phyloP scores from a whole-genome alignment of 2,113 vertebrate genomes.

The Lampris megalopsis region DNA sequence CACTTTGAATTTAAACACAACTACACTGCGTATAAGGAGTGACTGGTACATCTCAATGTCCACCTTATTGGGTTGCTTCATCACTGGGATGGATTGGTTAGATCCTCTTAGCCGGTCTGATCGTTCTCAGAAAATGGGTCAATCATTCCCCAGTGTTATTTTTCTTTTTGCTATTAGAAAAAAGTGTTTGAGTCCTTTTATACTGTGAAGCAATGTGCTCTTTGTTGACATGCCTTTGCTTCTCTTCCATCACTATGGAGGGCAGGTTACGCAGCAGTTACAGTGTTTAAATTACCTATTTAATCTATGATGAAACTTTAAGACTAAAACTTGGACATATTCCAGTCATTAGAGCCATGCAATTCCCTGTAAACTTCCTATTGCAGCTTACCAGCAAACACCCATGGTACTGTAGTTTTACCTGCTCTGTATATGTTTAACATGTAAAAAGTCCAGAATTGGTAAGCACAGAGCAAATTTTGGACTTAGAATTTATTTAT shows the following conservation, averaged over 20 bases:
- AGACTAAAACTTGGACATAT: slow-evolving; percentile 1
- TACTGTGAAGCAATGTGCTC: slow-evolving; percentile 45
- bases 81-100: slow-evolving; percentile 23
- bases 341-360: slow-evolving; percentile 18
- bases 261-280: slow-evolving; percentile 34
- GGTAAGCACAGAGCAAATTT: background rate
- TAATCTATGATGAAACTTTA: slow-evolving; percentile 9
- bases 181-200: slow-evolving; percentile 32
- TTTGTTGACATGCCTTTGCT: slow-evolving; percentile 29
- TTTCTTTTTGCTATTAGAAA: slow-evolving; percentile 41
- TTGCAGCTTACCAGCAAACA: slow-evolving; percentile 49
- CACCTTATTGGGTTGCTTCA: slow-evolving; percentile 12
- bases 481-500: slow-evolving; percentile 11
- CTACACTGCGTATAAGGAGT: slow-evolving; percentile 18
- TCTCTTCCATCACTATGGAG: slow-evolving; percentile 6
- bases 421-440: slow-evolving; percentile 20
- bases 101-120: slow-evolving; percentile 29
- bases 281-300: slow-evolving; percentile 34
- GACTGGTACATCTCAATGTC: slow-evolving; percentile 22
- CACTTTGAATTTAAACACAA: slow-evolving; percentile 54
- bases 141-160: slow-evolving; percentile 50
- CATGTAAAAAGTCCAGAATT: slow-evolving; percentile 7
- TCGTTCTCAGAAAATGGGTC: slow-evolving; percentile 4
- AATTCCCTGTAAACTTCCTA: slow-evolving; percentile 19
- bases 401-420: slow-evolving; percentile 30